Base-by-base conservation (phyloP, 2,888 invertebrate species). In the Ophion obscuratus region DNA sequence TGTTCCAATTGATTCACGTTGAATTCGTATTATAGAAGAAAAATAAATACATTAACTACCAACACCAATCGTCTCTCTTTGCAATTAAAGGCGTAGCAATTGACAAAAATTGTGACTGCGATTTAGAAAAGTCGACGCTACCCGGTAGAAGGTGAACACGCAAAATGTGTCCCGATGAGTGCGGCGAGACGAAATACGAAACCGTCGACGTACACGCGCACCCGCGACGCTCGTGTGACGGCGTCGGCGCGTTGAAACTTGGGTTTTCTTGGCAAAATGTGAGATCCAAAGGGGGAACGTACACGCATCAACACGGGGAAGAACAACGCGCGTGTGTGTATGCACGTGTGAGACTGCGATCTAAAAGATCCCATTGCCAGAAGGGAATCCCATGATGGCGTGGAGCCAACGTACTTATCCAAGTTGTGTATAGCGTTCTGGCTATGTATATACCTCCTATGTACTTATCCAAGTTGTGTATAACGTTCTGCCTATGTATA, bases 401-500 rank as follows among this genome's bases (percentile, higher is more conserved):
- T 31, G 14, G 44, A 81, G 86, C 86, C 86, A 86, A 81, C 78
- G 86, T 83, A 86, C 86, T 75, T 78, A 86, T 89, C 87, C 90
- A 88, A 75, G 68, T 75, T 70, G 59, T 89, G 79, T 77, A 79
- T 67, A 84, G 44, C 76, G n/a, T 81, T 17, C 17, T 47, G 17
- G n/a, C 40, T 79, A 64, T 70, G 59, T 59, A 59, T 66, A 47
- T 67, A 36, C 20, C 84, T 88, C 84, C 40, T 31, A 31, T 31
- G 31, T 31, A 31, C 31, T 31, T 31, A 31, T 31, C 31, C 31
- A 31, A 31, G 3, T 31, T 88, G 89, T 88, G 74, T 27, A 73
- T 62, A 84, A 2, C 59, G 6, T 59, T 14, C 27, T 31, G 24
- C 31, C 53, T 76, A 64, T 44, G 57, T 24, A 47, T 81, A 67